Evolutionary conservation across 2,888 invertebrate species (phyloP).

Genomic region (Epicampocera succincta): DNA sequence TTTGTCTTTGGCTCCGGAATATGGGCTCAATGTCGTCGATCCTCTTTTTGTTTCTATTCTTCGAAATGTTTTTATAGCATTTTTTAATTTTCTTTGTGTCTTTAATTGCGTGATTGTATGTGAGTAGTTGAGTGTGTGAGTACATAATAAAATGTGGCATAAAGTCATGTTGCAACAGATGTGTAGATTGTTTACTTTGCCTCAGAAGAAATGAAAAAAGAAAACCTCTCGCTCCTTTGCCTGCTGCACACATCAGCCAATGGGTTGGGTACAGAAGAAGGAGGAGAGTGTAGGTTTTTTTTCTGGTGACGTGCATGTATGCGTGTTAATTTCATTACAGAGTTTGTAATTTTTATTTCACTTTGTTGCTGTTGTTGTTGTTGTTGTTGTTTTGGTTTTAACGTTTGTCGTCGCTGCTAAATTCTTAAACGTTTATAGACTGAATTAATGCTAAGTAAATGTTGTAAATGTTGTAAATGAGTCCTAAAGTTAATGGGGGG

Average conservation of each 20-base stretch:
- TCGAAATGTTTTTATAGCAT: constrained; percentile 37
- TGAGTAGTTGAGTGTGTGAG: neutral
- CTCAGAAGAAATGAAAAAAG: constrained; percentile 26
- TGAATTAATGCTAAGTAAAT: constrained; percentile 78
- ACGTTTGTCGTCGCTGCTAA: constrained; percentile 71
- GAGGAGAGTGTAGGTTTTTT: neutral
- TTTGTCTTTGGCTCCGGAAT: neutral
- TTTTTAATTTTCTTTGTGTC: constrained; percentile 42
- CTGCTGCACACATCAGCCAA: constrained; percentile 1
- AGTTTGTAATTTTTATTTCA: constrained; percentile 63
- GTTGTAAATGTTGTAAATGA: constrained; percentile 71
- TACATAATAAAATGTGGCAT: constrained; percentile 71
- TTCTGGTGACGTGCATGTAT: constrained; percentile 17
- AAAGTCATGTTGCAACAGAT: constrained; percentile 79
- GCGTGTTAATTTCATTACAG: constrained; percentile 66
- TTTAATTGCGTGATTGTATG: constrained; percentile 9
- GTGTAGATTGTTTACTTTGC: constrained; percentile 70
- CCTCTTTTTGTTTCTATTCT: constrained; percentile 8
- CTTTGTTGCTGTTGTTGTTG: constrained; percentile 72
- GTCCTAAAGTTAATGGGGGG: constrained; percentile 69
- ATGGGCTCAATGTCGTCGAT: constrained; percentile 62
- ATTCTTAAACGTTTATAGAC: constrained; percentile 78
- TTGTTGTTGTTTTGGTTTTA: constrained; percentile 58
- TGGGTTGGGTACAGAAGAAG: neutral
- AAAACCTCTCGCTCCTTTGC: neutral